Evolutionary conservation across 2,113 vertebrate species (phyloP).

Genomic region (Nicator chloris): DNA sequence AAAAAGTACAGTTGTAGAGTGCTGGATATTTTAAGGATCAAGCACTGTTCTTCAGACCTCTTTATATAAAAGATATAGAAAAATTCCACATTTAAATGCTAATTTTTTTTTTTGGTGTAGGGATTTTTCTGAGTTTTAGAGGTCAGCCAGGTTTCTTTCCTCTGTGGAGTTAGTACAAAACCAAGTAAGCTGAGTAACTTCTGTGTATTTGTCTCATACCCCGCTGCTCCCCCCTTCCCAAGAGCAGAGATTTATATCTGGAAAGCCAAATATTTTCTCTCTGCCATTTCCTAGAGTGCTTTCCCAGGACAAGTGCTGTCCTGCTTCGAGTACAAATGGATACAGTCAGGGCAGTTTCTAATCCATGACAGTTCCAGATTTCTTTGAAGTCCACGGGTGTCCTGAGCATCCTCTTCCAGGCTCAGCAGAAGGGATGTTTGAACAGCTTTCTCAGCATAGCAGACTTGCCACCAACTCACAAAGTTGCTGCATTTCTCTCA

Average conservation of each 20-base stretch:
- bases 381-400: conserved; percentile 26
- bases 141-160: neutral
- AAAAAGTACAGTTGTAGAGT: neutral
- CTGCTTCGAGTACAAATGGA: neutral
- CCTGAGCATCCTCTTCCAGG: neutral
- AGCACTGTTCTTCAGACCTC: neutral
- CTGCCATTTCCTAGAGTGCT: neutral
- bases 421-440: neutral
- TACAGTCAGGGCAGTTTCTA: neutral
- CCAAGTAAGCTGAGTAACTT: neutral
- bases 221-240: neutral
- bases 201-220: neutral
- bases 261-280: neutral
- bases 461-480: neutral
- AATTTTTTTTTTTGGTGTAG: neutral
- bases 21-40: conserved; percentile 1
- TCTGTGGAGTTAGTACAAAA: neutral
- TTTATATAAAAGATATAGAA: neutral
- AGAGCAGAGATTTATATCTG: neutral
- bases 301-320: neutral
- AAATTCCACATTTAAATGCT: neutral
- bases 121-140: neutral
- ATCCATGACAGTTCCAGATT: neutral
- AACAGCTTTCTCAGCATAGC: neutral
- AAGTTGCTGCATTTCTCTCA: neutral